Base-by-base conservation (phyloP, 2,113 vertebrate genomes). In the Psammodynastes pulverulentus region DNA sequence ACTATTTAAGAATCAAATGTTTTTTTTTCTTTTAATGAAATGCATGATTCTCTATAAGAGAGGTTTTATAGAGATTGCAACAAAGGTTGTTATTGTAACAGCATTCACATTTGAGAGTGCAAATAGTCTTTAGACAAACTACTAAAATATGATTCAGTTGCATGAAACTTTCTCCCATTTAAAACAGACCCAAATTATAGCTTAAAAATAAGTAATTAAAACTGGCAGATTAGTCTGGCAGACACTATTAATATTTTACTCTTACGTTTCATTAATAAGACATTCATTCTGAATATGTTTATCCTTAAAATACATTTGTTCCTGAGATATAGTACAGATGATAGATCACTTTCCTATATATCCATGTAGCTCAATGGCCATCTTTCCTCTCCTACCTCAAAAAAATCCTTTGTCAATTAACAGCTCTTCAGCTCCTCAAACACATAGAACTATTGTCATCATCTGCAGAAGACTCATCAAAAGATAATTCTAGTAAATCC, bases 1-100 rank as follows among this genome's bases (percentile, higher is more conserved):
- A 95, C 93, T 58, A 67, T 48, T 67, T 46, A 24, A 93, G 56
- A 93, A 12, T 23, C 43, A 24, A 94, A 21, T 23, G 9, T 93
- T 45, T 91, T 93, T 91, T 93, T 0, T 91, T 86, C n/a, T 54
- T 34, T 24, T 54, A 3, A 54, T 52, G 79, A 85, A 91, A 84
- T 0, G 46, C 1, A 51, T 45, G 49, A 43, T 91, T 23, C 24
- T 87, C 51, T 91, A n/a, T 19, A 87, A 87, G 19, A 29, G 51
- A 58, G 89, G 19, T 43, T 92, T 87, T 79, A 91, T 87, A 58
- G 51, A 84, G n/a, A 46, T 52, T 49, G 46, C 56, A 92, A 92
- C 29, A 54, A 89, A 91, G 34, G 10, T 67, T 91, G 79, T 91
- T 91, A 48, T 56, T 52, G 1, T 56, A 49, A 58, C 51, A 88